Percentiles rank a stretch among this genome's conserved stretches.
These are phyloP conservation scores for Hirudo medicinalis DNA, from an alignment of 1,140 invertebrate genomes.

Conservation along the genomic window DNA sequence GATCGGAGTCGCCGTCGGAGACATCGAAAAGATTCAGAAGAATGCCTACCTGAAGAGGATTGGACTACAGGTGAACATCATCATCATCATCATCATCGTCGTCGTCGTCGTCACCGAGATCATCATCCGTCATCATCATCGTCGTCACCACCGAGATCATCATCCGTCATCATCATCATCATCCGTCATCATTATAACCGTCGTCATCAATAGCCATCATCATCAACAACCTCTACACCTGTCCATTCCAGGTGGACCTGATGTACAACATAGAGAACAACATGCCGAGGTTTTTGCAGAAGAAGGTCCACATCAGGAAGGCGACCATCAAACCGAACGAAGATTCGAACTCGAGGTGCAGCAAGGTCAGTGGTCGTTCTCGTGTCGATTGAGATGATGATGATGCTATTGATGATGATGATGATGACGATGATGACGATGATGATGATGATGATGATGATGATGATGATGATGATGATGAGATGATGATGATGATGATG, in stretches of 20 bases:
- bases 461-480: slow-evolving; percentile 18
- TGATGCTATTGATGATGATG: neutral
- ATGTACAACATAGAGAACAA: slow-evolving; percentile 24
- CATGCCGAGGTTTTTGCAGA: slow-evolving; percentile 23
- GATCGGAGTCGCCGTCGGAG: slow-evolving; percentile 35
- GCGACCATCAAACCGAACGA: slow-evolving; percentile 22
- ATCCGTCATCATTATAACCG: neutral
- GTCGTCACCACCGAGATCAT: neutral
- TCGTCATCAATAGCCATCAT: neutral
- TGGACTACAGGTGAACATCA: slow-evolving; percentile 27
- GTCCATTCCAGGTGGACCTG: slow-evolving; percentile 21
- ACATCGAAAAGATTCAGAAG: slow-evolving; percentile 32
- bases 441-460: slow-evolving; percentile 13
- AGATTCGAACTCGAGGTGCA: neutral
- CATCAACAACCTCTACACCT: neutral
- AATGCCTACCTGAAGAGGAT: slow-evolving; percentile 30
- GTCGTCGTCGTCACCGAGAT: neutral
- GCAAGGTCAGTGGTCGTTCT: slow-evolving; percentile 6
- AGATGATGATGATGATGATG: slow-evolving; percentile 17
- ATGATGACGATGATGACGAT: slow-evolving; percentile 18
- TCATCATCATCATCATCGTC: neutral
- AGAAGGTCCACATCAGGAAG: slow-evolving; percentile 19
- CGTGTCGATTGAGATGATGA: neutral
- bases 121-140: slow-evolving; percentile 2
- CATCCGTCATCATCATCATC: slow-evolving; percentile 4